Base-by-base conservation (phyloP, 2,888 invertebrate species). In the Phalangium opilio region DNA sequence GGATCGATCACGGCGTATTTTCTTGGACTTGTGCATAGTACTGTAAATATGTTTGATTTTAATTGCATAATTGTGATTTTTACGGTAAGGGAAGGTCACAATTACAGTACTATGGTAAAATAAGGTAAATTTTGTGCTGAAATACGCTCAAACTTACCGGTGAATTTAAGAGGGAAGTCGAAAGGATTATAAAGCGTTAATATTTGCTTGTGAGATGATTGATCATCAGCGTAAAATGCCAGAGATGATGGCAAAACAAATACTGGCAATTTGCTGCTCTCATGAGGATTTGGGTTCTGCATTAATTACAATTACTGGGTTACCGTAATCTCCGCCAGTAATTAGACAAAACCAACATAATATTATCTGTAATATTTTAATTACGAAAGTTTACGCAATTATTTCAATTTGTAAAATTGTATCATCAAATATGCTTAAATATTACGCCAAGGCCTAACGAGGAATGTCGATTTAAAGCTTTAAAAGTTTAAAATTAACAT, bases 181-280 rank as follows among this genome's bases (percentile, higher is more conserved):
- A 83, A 85, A 0, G 85, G 85, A 71, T 86, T 87, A 64, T 83
- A 84, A 33, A 87, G 70, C 33, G 83, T 83, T 50, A 87, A 63
- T 44, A 83, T 70, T 66, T 84, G 83, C 64, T 83, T 84, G 64
- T 84, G 81, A 3, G 81, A 78, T 44, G 77, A 74, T 58, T 78
- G 77, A 55, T 83, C 80, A 58, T 76, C 79, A 56, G 81, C 67
- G 66, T 76, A 81, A 65, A 86, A 86, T 55, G 77, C 79, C 52
- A 86, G 68, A 33, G 75, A 73, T 48, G 77, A 75, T 19, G 86
- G 86, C 63, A 82, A 83, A 42, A 82, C 82, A 67, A 86, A 84
- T 44, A 86, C 81, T 52, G 85, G 84, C 61, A 84, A 55, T 51
- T 58, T 61, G 50, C 62, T 63, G 50, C 62, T 63, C 53, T 64